A percentile compares a stretch with the other conserved stretches of the same genome.
Evolutionary conservation across 37 sponge, comb jelly and placozoan genomes (phyloP).

Genomic region (Ephydatia muelleri): DNA sequence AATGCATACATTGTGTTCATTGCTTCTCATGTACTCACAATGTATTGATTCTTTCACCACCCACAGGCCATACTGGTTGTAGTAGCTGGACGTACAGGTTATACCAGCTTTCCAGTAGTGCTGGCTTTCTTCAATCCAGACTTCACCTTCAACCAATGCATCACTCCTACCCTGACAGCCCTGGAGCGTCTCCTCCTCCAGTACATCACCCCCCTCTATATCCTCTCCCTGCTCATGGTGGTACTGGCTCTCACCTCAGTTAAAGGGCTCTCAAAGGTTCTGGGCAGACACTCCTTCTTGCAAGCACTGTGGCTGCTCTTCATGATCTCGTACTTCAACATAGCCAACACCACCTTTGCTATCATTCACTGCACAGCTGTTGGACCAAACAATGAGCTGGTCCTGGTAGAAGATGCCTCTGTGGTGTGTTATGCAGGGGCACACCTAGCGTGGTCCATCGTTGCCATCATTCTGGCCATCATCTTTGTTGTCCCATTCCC

Average conservation of each 20-base stretch:
- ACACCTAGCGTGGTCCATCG: constrained; percentile 55
- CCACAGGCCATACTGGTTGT: constrained; percentile 44
- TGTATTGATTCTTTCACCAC: background rate
- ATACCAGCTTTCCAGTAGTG: constrained; percentile 13
- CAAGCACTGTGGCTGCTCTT: constrained; percentile 70
- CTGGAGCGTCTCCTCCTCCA: constrained; percentile 31
- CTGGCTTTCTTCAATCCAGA: constrained; percentile 59
- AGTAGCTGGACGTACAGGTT: constrained; percentile 45
- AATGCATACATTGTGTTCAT: background rate
- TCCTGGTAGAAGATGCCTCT: constrained; percentile 60
- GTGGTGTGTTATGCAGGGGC: constrained; percentile 42
- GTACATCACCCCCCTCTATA: constrained; percentile 68
- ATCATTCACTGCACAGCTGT: constrained; percentile 53
- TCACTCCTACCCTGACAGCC: constrained; percentile 46
- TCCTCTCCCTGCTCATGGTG: constrained; percentile 46
- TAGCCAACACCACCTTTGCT: constrained; percentile 54
- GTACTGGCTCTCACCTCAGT: constrained; percentile 31
- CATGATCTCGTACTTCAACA: constrained; percentile 68
- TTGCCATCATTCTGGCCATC: constrained; percentile 27
- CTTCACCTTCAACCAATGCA: constrained; percentile 71
- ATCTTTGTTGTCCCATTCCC: constrained; percentile 67
- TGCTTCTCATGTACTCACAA: background rate
- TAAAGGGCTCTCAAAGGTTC: constrained; percentile 30
- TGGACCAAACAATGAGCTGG: constrained; percentile 20
- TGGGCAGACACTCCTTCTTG: constrained; percentile 66